Base-by-base conservation (phyloP, 1,140 invertebrate species). In the Ostrea edulis region DNA sequence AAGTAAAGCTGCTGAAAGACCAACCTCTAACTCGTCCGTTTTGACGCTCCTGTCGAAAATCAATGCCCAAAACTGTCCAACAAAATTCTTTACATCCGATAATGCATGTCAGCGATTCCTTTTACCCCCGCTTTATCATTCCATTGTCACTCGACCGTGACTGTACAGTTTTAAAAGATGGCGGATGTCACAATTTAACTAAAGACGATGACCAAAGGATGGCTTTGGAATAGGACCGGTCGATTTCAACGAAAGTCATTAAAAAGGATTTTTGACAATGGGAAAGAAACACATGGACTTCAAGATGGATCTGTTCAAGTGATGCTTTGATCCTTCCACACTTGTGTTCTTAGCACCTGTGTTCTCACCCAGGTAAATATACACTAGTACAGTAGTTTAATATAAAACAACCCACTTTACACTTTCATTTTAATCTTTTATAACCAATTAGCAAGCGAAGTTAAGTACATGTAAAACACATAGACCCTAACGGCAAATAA, bases 131-230 rank as follows among this genome's bases (percentile, higher is more conserved):
- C 68, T 25, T 25, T 8, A 35, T 35, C 68, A 77, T 77, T 77
- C 68, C 25, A 29, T 8, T 12, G 22, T 35, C 68, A 77, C 29
- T 77, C 68, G 14, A 77, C 25, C 68, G 68, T 25, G 29, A 77
- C 68, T 8, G 68, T 77, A 25, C 68, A 77, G 7, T 29, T 68
- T 77, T 35, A 77, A 77, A 77, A 77, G 68, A 77, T 77, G 68
- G 68, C 68, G 68, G 68, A 77, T 29, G 68, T 77, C 68, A 25
- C 22, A 35, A 77, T 14, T 35, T 14, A 25, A 77, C 22, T 17
- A 62, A 62, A 0, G 55, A 62, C n/a, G 14, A 62, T 17, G 17
- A 62, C 17, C 35, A 62, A 62, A 62, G 5, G 55, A 62, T 62
- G 7, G n/a, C 20, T 20, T 62, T n/a, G 55, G 55, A 44, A 1